phyloP scores from a whole-genome alignment of 2,888 invertebrate species.

The Toxonevra muliebris region DNA sequence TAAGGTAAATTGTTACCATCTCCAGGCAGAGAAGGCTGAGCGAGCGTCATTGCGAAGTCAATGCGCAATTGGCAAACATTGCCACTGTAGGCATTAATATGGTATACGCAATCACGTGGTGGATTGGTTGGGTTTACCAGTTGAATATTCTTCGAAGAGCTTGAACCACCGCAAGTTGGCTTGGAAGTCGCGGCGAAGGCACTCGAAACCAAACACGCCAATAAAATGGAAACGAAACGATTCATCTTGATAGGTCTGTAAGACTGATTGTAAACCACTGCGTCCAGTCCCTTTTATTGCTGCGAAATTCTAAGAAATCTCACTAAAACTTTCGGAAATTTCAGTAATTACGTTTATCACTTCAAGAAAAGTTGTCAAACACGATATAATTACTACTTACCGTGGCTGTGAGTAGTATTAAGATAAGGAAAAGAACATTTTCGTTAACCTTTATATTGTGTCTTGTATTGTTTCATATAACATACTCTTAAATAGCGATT shows the following conservation, averaged over 20 bases:
- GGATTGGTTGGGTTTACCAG: slow-evolving; percentile 46
- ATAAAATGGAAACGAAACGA: background rate
- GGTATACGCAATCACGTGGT: slow-evolving; percentile 54
- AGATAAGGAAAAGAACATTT: too few species aligned
- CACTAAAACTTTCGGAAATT: too few species aligned
- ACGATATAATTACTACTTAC: too few species aligned
- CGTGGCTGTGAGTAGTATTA: too few species aligned
- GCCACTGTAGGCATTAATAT: slow-evolving; percentile 55
- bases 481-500: too few species aligned
- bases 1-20: slow-evolving; percentile 39
- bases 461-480: too few species aligned
- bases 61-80: slow-evolving; percentile 61
- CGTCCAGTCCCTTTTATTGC: background rate
- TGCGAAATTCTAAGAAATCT: background rate
- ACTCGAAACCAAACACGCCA: background rate
- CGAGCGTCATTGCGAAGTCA: slow-evolving; percentile 55
- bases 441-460: too few species aligned
- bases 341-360: too few species aligned
- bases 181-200: slow-evolving; percentile 32
- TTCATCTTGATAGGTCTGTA: slow-evolving; percentile 9
- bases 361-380: too few species aligned
- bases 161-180: slow-evolving; percentile 51
- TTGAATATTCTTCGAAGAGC: slow-evolving; percentile 49
- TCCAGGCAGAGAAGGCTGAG: slow-evolving; percentile 48
- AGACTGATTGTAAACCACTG: background rate